Conservation (phyloP, 2,888 invertebrate genomes). For the Agonopterix alstromeriana region DNA sequence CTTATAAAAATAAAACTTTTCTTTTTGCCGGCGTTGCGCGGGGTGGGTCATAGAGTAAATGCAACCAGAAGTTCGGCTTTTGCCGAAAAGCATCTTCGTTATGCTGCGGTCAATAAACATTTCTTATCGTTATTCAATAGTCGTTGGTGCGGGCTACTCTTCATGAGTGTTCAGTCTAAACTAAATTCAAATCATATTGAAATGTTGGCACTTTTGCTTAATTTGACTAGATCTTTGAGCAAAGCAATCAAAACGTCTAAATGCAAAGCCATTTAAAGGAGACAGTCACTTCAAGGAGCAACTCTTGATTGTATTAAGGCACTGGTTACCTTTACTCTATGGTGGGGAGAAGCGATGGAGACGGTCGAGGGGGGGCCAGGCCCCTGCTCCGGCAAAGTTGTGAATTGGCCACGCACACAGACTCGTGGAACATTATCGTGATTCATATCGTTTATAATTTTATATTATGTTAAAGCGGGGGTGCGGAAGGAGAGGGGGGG, state of each 20-base stretch:
- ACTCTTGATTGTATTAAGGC: neutral
- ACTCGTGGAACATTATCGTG: constrained; percentile 69
- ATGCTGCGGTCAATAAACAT: no score
- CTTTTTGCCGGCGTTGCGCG: constrained; percentile 63
- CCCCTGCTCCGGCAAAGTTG: constrained; percentile 56
- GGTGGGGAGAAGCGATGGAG: constrained; percentile 24
- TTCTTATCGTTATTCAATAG: no score
- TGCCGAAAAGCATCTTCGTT: no score
- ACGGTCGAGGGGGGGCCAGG: constrained; percentile 25
- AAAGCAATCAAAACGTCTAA: no score
- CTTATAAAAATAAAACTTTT: constrained; percentile 76
- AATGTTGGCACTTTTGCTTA: no score
- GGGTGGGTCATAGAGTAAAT: constrained; percentile 35
- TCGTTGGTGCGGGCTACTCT: no score
- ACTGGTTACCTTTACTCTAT: constrained; percentile 12
- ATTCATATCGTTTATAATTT: constrained; percentile 76
- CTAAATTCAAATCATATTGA: no score
- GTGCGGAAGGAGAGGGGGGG: constrained; percentile 22
- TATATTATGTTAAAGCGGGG: constrained; percentile 74
- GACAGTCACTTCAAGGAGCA: no score
- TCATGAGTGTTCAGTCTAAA: no score
- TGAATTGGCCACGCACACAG: constrained; percentile 70
- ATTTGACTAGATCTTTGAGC: no score
- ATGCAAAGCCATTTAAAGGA: no score
- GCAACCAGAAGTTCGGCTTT: constrained; percentile 2